Evolutionary conservation across 2,113 vertebrate species (phyloP), one percentile per base, ranked within the genome.

Genomic region (Corythornis vintsioides): DNA sequence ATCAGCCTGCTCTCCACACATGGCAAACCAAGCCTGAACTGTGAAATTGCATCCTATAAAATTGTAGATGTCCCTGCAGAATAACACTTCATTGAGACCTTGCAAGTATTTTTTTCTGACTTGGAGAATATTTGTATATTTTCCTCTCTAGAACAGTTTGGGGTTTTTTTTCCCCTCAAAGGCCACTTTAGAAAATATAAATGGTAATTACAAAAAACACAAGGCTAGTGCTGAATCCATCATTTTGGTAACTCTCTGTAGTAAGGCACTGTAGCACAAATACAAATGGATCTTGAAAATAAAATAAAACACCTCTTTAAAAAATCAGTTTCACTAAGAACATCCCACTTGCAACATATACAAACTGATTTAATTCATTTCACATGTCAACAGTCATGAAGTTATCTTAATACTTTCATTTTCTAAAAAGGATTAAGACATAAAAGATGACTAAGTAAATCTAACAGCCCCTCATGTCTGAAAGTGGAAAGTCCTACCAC

Each of bases 21-120:
- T 90, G 69, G 72, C 42, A 94, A 78, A 71, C 76, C 74, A 84
- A 96, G 76, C 85, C 64, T 91, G 86, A 96, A 93, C 76, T 95
- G 63, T 79, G 87, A 97, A 97, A 81, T 77, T 86, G 43, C 28
- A 63, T 89, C 88, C 83, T 69, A 84, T 89, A 95, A 95, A 93
- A 60, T 60, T 83, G 74, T 79, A 63, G 52, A 26, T 90, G 66
- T 96, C 70, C 83, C 60, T 91, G 43, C n/a, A 93, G 80, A 96
- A 93, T 72, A 93, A 76, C 67, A 92, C 61, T 95, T 97, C 87
- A 66, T 59, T 85, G 74, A 94, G 86, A 90, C 52, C 83, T 85
- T 86, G 38, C 71, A 83, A 82, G 82, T 61, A 66, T 75, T 92
- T 97, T 92, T 92, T 95, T 83, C 93, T 92, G 93, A 95, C 75